Conservation (phyloP, 2,888 invertebrate genomes). For the Dryococelus australis region DNA sequence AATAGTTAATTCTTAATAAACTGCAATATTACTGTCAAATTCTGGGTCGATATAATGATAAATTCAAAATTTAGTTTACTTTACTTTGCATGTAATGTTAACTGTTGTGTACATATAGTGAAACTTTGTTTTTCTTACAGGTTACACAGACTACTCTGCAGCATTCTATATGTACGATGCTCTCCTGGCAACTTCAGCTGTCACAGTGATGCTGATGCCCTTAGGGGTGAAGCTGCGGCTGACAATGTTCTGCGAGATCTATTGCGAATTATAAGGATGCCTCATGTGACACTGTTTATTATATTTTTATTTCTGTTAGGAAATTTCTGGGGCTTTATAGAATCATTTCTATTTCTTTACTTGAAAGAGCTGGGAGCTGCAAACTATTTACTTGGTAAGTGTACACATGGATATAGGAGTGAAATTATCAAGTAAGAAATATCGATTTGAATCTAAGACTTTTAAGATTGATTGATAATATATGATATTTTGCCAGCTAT, state of each 20-base stretch:
- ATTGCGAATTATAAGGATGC: conserved; percentile 77
- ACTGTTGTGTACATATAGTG: too few relatives aligned
- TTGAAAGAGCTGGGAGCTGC: conserved; percentile 84
- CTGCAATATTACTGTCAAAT: too few relatives aligned
- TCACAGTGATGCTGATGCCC: conserved; percentile 80
- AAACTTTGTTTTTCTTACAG: conserved; percentile 56
- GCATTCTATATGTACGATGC: conserved; percentile 85
- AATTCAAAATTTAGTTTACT: too few relatives aligned
- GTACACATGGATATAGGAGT: not conserved
- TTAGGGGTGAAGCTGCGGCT: conserved; percentile 76
- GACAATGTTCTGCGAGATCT: conserved; percentile 80
- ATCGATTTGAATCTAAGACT: too few relatives aligned
- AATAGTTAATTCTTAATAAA: too few relatives aligned
- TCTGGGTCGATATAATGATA: too few relatives aligned
- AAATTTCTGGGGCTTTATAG: conserved; percentile 89
- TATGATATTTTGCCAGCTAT: not conserved
- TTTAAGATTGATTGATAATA: too few relatives aligned
- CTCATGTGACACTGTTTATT: conserved; percentile 81
- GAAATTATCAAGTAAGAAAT: too few relatives aligned
- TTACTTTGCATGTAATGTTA: too few relatives aligned
- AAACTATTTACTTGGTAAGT: conserved; percentile 78
- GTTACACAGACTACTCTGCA: conserved; percentile 85
- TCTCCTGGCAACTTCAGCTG: conserved; percentile 73
- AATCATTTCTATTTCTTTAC: conserved; percentile 87
- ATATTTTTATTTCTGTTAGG: conserved; percentile 83